Conservation (phyloP, 1,140 invertebrate genomes). For the Neodiprion fabricii region DNA sequence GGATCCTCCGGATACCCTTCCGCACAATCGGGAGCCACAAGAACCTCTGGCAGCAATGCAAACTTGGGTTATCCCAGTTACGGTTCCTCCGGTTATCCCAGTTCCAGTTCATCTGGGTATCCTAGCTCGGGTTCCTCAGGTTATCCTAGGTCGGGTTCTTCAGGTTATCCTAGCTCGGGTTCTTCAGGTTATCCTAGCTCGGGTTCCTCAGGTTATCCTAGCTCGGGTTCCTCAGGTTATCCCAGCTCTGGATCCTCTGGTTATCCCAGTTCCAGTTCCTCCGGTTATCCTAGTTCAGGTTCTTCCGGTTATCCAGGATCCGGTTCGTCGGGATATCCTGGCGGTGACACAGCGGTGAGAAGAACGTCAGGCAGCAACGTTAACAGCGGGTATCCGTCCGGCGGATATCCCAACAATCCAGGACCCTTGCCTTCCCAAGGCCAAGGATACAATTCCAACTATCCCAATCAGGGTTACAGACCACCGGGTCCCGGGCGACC, state of each 20-base stretch:
- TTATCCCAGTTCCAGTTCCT: background rate
- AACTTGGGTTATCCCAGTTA: constrained; percentile 24
- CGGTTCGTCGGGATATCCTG: constrained; percentile 26
- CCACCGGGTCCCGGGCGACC: background rate
- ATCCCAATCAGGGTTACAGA: constrained; percentile 10
- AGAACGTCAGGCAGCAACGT: constrained; percentile 5
- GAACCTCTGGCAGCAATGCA: background rate
- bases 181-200: constrained; percentile 30
- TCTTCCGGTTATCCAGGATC: constrained; percentile 28
- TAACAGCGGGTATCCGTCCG: constrained; percentile 21
- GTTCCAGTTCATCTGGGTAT: constrained; percentile 21
- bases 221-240: constrained; percentile 26
- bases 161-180: constrained; percentile 9
- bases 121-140: constrained; percentile 19
- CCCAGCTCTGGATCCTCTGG: constrained; percentile 26
- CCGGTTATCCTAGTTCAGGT: background rate
- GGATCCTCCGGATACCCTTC: constrained; percentile 21
- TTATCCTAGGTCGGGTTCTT: constrained; percentile 23
- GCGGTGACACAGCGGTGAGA: background rate
- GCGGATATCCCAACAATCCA: constrained; percentile 28
- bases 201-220: constrained; percentile 23
- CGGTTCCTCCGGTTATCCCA: constrained; percentile 12
- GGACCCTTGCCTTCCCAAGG: background rate
- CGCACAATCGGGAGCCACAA: constrained; percentile 11
- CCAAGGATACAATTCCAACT: background rate